Conservation (phyloP, 1,140 invertebrate species). For the Drosophila kurseongensis region DNA sequence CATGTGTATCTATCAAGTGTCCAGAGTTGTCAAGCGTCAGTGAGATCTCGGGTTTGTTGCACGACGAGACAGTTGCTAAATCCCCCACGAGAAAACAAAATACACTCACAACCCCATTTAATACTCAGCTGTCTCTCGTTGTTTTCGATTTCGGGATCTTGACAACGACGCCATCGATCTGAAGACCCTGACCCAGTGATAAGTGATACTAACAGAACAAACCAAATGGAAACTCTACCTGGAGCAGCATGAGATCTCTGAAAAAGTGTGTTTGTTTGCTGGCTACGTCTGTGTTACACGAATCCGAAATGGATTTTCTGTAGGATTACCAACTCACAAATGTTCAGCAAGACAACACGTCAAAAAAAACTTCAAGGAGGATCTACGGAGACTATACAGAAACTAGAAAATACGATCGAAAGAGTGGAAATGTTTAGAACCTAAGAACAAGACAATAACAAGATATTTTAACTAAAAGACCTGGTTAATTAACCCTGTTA, state of each 20-base stretch:
- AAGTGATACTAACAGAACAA: conserved; percentile 17
- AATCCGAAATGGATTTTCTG: conserved; percentile 17
- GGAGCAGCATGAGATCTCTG: conserved; percentile 39
- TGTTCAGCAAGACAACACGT: conserved; percentile 84
- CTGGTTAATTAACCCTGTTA: too few relatives aligned
- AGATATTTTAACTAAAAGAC: too few relatives aligned
- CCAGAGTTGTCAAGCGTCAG: conserved; percentile 43
- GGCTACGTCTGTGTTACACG: conserved; percentile 77
- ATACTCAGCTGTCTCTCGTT: conserved; percentile 83
- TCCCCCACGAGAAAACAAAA: conserved; percentile 1
- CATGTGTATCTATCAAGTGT: conserved; percentile 32
- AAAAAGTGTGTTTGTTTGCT: conserved; percentile 84
- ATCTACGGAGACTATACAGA: too few relatives aligned
- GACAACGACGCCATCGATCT: conserved; percentile 53
- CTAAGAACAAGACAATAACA: too few relatives aligned
- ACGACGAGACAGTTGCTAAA: conserved; percentile 80
- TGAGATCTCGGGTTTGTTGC: conserved; percentile 84
- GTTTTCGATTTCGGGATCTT: conserved; percentile 85
- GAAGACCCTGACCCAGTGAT: conserved; percentile 29
- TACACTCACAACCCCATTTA: conserved; percentile 22
- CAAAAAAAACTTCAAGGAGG: conserved; percentile 41
- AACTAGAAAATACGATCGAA: not conserved
- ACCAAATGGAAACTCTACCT: conserved; percentile 17
- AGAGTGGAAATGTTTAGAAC: not conserved
- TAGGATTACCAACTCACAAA: conserved; percentile 69